A percentile compares a stretch with the other conserved stretches of the same genome.
Evolutionary conservation across 2,888 invertebrate species (phyloP).

Genomic region (Seira musarum): DNA sequence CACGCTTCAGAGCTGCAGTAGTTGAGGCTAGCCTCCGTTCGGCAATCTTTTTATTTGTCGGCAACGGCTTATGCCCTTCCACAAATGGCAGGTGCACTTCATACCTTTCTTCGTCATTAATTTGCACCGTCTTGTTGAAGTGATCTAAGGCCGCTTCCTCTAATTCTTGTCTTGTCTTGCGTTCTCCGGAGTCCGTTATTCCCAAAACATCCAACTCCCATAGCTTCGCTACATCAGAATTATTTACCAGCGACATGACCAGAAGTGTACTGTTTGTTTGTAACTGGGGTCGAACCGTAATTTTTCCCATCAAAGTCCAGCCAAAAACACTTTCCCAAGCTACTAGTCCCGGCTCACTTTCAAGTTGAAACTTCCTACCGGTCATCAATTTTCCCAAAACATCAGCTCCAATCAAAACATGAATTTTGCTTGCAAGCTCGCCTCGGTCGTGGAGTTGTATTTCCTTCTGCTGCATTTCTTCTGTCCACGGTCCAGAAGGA

Average conservation of each 20-base stretch:
- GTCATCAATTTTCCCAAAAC: conserved; percentile 16
- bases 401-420: conserved; percentile 42
- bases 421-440: conserved; percentile 6
- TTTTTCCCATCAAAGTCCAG: conserved; percentile 48
- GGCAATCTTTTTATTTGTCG: not conserved
- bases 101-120: no score
- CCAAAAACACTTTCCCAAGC: conserved; percentile 39
- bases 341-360: conserved; percentile 8
- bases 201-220: conserved; percentile 55
- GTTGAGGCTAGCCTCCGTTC: not conserved
- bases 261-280: not conserved
- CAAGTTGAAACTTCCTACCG: not conserved
- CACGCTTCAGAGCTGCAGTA: not conserved
- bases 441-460: conserved; percentile 4
- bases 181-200: conserved; percentile 50
- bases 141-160: conserved; percentile 30
- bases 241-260: not conserved
- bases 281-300: not conserved
- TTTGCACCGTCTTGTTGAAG: conserved; percentile 68
- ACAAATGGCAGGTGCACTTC: not conserved
- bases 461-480: not conserved
- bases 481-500: conserved; percentile 7
- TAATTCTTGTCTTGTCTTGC: conserved; percentile 31
- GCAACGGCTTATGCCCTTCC: not conserved
- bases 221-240: conserved; percentile 13